These are phyloP conservation scores for Polylopha cassiicola DNA, from an alignment of 2,888 invertebrate genomes.

Conservation along the genomic window DNA sequence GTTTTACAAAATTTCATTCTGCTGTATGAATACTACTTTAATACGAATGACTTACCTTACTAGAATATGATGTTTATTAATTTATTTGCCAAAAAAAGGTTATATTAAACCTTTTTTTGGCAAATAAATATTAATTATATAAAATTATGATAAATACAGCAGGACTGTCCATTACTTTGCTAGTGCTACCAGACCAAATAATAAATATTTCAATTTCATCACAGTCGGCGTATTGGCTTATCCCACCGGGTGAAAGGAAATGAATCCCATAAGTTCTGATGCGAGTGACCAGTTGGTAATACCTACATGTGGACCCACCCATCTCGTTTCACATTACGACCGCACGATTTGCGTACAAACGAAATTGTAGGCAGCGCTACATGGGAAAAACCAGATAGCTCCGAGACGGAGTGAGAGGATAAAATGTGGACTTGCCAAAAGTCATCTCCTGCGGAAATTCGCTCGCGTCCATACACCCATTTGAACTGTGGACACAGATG, in stretches of 20 bases:
- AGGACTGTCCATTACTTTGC: too few relatives aligned
- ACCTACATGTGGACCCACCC: constrained; percentile 32
- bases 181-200: constrained; percentile 2
- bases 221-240: constrained; percentile 24
- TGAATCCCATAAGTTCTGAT: constrained; percentile 57
- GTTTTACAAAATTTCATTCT: too few relatives aligned
- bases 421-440: constrained; percentile 54
- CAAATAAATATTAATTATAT: too few relatives aligned
- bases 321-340: constrained; percentile 55
- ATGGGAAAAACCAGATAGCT: constrained; percentile 42
- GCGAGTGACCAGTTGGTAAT: constrained; percentile 48
- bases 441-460: constrained; percentile 62
- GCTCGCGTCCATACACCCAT: constrained; percentile 35
- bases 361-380: constrained; percentile 52
- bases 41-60: too few relatives aligned
- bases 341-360: constrained; percentile 65
- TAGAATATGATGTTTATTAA: too few relatives aligned
- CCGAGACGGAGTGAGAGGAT: constrained; percentile 48
- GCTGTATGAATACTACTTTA: too few relatives aligned
- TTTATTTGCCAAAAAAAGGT: too few relatives aligned
- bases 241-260: constrained; percentile 42
- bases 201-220: constrained; percentile 4
- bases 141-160: too few relatives aligned
- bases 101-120: too few relatives aligned
- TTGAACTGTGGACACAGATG: constrained; percentile 26